Evolutionary conservation across 2,888 invertebrate genomes (phyloP), one percentile per base, ranked within the genome.

Genomic region (Pheosia tremula): DNA sequence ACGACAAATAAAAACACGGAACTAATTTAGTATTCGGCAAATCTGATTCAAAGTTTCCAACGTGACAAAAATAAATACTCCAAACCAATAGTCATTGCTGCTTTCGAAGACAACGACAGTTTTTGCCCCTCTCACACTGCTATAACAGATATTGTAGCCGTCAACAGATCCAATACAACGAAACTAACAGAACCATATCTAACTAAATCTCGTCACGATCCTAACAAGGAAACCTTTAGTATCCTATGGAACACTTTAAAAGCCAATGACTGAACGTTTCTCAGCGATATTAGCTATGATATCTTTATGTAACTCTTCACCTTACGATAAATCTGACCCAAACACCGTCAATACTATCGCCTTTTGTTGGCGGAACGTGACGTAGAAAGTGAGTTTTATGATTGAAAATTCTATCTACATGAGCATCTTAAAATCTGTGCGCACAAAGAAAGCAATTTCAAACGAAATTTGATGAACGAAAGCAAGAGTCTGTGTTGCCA

Each of bases 201-300:
- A 77, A 79, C 74, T 77, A 70, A 77, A 88, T 90, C 89, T 88
- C 75, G 85, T 88, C 90, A 90, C 90, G 90, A 88, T 79, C 82
- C 81, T 73, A 86, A 88, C 85, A 83, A 89, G 87, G 83, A 79
- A 85, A 85, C 78, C 79, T 79, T 82, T 71, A 79, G 37, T 47
- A 36, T 57, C 24, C 36, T 82, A 85, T 83, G 82, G 85, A 85
- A 86, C 81, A 83, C 81, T 83, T 83, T 78, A 79, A 83, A 79
- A 73, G 72, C 72, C 77, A 80, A 79, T 89, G 87, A 86, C 81
- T 82, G 73, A 81, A 80, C 84, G 74, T 77, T 84, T 82, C 77
- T 67, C 66, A 61, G 58, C 52, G 71, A 71, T 72, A 69, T 78
- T 77, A 77, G 77, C 79, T 78, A 79, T 82, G 81, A 84, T 85